Percentiles rank a stretch among this genome's conserved stretches.
Evolutionary conservation across 92 coral and sea anemone species (phyloP).

Genomic region (Micromussa lordhowensis): DNA sequence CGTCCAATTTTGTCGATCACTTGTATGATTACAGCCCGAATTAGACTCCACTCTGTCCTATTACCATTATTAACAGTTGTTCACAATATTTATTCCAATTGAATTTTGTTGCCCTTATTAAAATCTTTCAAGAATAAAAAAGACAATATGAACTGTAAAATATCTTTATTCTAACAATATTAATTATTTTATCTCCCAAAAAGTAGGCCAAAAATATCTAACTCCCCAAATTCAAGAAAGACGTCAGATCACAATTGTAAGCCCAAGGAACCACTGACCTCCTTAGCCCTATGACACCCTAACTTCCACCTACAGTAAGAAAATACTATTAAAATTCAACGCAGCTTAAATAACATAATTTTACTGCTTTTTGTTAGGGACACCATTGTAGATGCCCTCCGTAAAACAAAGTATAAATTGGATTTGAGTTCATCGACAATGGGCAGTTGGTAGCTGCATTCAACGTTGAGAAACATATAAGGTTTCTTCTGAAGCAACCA

Average conservation of each 20-base stretch:
- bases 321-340: not conserved
- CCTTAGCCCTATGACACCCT: not conserved
- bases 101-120: conserved; percentile 11
- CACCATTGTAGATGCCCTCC: no score
- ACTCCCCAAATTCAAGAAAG: conserved; percentile 17
- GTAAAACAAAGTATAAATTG: no score
- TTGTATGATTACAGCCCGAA: no score
- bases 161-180: not conserved
- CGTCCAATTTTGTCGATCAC: no score
- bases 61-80: not conserved
- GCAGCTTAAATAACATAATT: not conserved
- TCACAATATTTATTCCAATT: no score
- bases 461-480: no score
- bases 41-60: no score
- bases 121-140: conserved; percentile 7
- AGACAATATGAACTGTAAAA: not conserved
- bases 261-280: conserved; percentile 16
- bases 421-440: no score
- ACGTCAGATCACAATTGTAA: not conserved
- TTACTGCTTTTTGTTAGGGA: not conserved
- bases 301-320: conserved; percentile 8
- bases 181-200: conserved; percentile 1
- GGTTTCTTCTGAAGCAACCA: no score
- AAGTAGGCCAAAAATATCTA: no score
- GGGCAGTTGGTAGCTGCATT: no score